A percentile compares a stretch with the other conserved stretches of the same genome.
These are phyloP conservation scores for Araneus ventricosus DNA, from an alignment of 1,140 invertebrate genomes.

Conservation along the genomic window DNA sequence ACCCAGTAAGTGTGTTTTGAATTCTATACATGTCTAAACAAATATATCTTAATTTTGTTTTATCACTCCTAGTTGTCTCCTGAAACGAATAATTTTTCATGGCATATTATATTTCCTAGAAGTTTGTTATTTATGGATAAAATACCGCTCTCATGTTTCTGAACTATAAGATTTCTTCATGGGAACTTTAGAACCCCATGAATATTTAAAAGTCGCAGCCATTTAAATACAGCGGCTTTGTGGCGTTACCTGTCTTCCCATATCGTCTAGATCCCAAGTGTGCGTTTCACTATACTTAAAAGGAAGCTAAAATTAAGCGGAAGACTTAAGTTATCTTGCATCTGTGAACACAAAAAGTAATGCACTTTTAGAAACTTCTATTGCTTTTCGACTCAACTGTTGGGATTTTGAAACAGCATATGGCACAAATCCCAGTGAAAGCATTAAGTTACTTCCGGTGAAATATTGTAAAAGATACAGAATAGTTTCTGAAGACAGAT, in stretches of 20 bases:
- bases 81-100: background rate
- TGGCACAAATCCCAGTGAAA: too few relatives aligned
- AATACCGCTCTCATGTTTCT: background rate
- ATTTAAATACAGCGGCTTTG: background rate
- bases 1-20: too few relatives aligned
- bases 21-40: too few relatives aligned
- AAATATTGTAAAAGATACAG: too few relatives aligned
- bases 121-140: background rate
- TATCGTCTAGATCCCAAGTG: background rate
- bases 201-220: background rate
- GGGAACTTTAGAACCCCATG: background rate
- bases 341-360: too few relatives aligned
- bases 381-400: too few relatives aligned
- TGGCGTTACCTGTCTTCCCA: background rate
- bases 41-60: background rate
- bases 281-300: background rate
- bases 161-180: background rate
- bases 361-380: too few relatives aligned
- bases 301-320: background rate
- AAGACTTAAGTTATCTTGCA: background rate
- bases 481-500: too few relatives aligned
- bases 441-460: too few relatives aligned
- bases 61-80: background rate
- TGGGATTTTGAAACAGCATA: too few relatives aligned
- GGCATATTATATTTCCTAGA: background rate